phyloP scores from a whole-genome alignment of 2,888 invertebrate species.

The Smittia sp. region DNA sequence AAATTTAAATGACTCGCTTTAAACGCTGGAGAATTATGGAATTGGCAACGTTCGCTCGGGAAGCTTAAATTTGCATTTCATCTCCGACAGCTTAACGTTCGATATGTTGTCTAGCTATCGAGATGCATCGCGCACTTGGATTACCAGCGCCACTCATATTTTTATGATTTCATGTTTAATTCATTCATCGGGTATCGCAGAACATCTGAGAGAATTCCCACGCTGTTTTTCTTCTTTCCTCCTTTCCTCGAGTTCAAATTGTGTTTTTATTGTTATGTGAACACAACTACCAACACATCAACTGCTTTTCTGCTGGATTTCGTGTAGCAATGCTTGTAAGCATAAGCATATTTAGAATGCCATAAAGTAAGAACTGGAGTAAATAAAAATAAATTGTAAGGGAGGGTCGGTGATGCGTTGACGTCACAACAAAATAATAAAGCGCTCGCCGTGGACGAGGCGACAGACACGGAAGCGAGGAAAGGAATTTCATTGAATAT shows the following conservation, averaged over 20 bases:
- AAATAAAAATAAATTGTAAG: slow-evolving; percentile 37
- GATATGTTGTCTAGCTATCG: neutral
- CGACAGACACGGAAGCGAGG: too few species aligned
- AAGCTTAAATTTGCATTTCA: slow-evolving; percentile 11
- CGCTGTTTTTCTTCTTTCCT: slow-evolving; percentile 37
- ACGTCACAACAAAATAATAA: neutral
- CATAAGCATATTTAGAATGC: slow-evolving; percentile 33
- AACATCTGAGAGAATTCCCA: slow-evolving; percentile 41
- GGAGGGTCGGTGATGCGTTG: slow-evolving; percentile 11
- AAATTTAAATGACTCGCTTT: slow-evolving; percentile 20
- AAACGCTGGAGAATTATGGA: neutral
- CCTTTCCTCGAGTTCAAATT: slow-evolving; percentile 37
- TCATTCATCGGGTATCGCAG: slow-evolving; percentile 31
- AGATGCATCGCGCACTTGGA: neutral
- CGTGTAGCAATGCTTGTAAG: slow-evolving; percentile 13
- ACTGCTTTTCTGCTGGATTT: neutral
- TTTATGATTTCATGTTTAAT: slow-evolving; percentile 25
- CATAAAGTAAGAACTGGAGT: slow-evolving; percentile 40
- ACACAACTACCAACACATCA: slow-evolving; percentile 22
- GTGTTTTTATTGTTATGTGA: slow-evolving; percentile 40
- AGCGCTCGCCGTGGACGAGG: neutral
- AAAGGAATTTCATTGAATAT: too few species aligned
- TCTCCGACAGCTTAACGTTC: neutral
- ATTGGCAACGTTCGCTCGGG: neutral
- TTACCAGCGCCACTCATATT: slow-evolving; percentile 35